A percentile compares a stretch with the other conserved stretches of the same genome.
Conservation (phyloP, 1,140 invertebrate genomes). For the Eriosoma lanigerum region DNA sequence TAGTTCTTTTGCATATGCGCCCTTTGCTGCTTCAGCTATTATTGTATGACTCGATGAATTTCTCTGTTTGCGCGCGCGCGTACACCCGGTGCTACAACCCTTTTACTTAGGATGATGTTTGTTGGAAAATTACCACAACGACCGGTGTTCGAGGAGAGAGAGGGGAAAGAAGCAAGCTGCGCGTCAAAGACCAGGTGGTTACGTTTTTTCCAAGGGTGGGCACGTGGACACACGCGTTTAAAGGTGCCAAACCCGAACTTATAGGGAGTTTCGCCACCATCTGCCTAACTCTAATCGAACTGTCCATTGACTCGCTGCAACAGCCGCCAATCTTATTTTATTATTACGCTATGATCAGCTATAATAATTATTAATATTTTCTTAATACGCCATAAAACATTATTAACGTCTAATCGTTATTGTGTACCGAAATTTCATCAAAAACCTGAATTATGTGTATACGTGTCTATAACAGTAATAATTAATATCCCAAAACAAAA, state of each 20-base stretch:
- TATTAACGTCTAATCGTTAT: neutral
- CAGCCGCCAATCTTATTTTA: slow-evolving; percentile 43
- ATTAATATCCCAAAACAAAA: too few species aligned
- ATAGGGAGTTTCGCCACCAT: slow-evolving; percentile 49
- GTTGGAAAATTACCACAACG: slow-evolving; percentile 39
- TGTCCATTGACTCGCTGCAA: slow-evolving; percentile 38
- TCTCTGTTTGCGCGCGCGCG: neutral
- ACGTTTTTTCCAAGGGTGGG: slow-evolving; percentile 43
- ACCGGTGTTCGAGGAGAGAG: slow-evolving; percentile 41
- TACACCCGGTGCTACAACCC: slow-evolving; percentile 19
- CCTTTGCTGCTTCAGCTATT: neutral
- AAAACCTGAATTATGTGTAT: neutral
- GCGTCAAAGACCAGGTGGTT: slow-evolving; percentile 35
- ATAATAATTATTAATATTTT: slow-evolving; percentile 12
- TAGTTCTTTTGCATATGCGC: slow-evolving; percentile 12
- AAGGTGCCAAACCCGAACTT: slow-evolving; percentile 48
- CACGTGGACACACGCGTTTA: slow-evolving; percentile 32
- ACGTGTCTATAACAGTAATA: too few species aligned
- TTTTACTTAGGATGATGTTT: slow-evolving; percentile 35
- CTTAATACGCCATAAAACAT: neutral
- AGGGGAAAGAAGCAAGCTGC: slow-evolving; percentile 37
- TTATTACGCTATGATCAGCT: neutral
- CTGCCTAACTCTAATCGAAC: slow-evolving; percentile 46
- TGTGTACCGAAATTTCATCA: neutral
- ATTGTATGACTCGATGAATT: slow-evolving; percentile 28